Evolutionary conservation across 2,113 vertebrate species (phyloP), one percentile per base, ranked within the genome.

Genomic region (Nipponia nippon): DNA sequence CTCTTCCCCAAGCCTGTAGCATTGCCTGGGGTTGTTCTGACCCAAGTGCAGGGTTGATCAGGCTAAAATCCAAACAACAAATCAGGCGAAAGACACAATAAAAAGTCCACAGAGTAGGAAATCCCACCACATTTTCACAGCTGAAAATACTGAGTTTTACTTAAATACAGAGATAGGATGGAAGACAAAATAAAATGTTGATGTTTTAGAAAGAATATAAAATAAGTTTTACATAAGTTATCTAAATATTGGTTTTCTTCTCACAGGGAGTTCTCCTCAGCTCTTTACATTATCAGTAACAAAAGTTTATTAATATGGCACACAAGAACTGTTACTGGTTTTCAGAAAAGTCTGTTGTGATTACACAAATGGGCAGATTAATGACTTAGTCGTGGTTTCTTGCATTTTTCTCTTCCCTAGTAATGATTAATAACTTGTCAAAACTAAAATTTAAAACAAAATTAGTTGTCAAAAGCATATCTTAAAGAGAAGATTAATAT

Each of bases 381-480:
- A 94, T 95, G 61, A 76, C 73, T 94, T 46, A 26, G 36, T 67
- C 61, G 90, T 36, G 38, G 73, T 55, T 90, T 94, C 73, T 61
- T 88, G 32, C 50, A 66, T 71, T 76, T 62, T 72, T 55, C 27
- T 83, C 8, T 40, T 70, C 47, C 21, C 46, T n/a, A 9, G 49
- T 40, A 95, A 93, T 84, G 87, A 96, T 85, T 70, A 96, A 89
- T 81, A 80, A 89, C 76, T 87, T 92, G 42, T 92, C 86, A 94
- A 95, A 89, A 66, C 42, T 78, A 69, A 82, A 92, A 87, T 36
- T 36, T 82, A 52, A 85, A 84, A 84, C 83, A 85, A 93, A 89
- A 77, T 38, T 13, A 75, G 18, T 77, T 88, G 65, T 80, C 88
- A 80, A 86, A 97, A 94, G 19, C 1, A 2, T 80, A 78, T 91